Base-by-base conservation (phyloP, 2,797 vertebrate genomes). In the Aphelocoma californica region DNA sequence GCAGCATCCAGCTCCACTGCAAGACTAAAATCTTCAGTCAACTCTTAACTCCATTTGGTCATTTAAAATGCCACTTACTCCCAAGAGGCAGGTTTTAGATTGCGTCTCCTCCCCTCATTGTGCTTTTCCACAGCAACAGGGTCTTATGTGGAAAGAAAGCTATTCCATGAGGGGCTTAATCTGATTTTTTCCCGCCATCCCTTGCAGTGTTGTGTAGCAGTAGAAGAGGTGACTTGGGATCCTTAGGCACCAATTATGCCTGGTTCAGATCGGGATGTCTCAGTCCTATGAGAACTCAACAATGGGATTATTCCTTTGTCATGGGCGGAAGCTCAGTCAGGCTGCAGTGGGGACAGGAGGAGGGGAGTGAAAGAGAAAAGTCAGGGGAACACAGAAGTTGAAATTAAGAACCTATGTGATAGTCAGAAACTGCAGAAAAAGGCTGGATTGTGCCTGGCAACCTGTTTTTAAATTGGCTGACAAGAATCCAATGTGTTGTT, bases 161-260 rank as follows among this genome's bases (percentile, higher is more conserved):
- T 61, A 8, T 65, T 45, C 45, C 1, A 2, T 7, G 28, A 38
- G 38, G 38, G 5, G 29, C 13, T 78, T 66, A 38, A 42, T 12
- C 24, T 51, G 72, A 29, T 36, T 77, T 69, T 86, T 79, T 58
- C 44, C 48, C 31, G 21, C 20, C 34, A 25, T 28, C 10, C 32
- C n/a, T 62, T 58, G 44, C 40, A 38, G 32, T 12, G 28, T 12
- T 58, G 10, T 7, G 2, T 8, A 29, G 38, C 3, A 1, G 51
- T 16, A 72, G 29, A 61, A 82, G 45, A 69, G 26, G 47, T 0
- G 3, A 10, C 38, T n/a, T 25, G 53, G 28, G 34, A 19, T 61
- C 16, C 29, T 3, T 28, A 56, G 47, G 47, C 15, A n/a, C 7
- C 4, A 5, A 4, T 17, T 2, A 6, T 0, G 1, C 50, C 14